Conservation (phyloP, 2,888 invertebrate species). For the Lissocephala sabroskyi region DNA sequence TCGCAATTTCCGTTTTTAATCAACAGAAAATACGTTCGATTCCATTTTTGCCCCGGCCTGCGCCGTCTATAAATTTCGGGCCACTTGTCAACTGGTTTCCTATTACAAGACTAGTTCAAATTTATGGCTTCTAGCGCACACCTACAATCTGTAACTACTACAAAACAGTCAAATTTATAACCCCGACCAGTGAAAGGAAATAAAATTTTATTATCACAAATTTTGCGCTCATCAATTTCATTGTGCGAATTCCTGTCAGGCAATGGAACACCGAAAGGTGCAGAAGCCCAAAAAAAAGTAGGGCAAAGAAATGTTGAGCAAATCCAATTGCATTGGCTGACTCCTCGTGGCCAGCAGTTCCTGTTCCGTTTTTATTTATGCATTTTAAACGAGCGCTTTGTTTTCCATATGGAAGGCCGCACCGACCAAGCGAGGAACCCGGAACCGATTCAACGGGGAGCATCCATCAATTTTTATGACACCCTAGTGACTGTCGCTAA, state of each 20-base stretch:
- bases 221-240: constrained; percentile 45
- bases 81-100: no score
- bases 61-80: no score
- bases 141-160: constrained; percentile 3
- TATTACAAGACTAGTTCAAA: not conserved
- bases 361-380: constrained; percentile 15
- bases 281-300: no score
- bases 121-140: not conserved
- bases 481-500: constrained; percentile 42
- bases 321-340: no score
- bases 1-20: no score
- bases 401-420: constrained; percentile 2
- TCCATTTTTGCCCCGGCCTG: no score
- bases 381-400: constrained; percentile 9
- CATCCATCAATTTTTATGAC: constrained; percentile 59
- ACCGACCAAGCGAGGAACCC: not conserved
- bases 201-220: constrained; percentile 46
- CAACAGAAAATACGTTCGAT: no score
- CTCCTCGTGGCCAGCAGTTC: no score
- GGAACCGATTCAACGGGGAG: constrained; percentile 1
- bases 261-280: no score
- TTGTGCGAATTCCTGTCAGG: no score
- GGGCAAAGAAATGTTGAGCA: no score
- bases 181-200: constrained; percentile 23
- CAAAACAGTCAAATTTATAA: constrained; percentile 16